Evolutionary conservation across 2,888 invertebrate species (phyloP), one percentile per base, ranked within the genome.

Genomic region (Eilema depressum): DNA sequence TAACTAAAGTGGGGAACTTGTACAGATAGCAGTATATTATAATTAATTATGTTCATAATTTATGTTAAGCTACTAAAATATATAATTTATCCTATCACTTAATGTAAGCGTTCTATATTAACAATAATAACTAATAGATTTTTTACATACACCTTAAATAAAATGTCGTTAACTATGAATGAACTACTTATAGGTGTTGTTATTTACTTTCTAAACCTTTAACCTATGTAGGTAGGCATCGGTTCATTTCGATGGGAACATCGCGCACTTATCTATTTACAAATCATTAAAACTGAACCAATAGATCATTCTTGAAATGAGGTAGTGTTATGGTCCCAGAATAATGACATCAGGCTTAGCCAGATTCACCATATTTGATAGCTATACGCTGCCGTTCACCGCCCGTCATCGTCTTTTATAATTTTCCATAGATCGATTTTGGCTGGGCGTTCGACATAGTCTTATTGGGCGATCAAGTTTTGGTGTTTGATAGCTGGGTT

Each of bases 401-500:
- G 17, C 12, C 59, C 28, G 14, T 59, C 59, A 59, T 59, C 59
- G 59, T 20, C 17, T 59, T 26, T 59, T 59, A 28, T 59, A 59
- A 59, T 59, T 59, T 28, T 59, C 59, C 14, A 69, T 62, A 8
- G 68, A 77, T 57, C 71, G 73, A 68, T 68, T 80, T 63, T 77
- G 67, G 73, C 75, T 79, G 37, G 70, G 74, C 47, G 69, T 77
- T 25, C 83, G 74, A 79, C 83, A 86, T 4, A 82, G 77, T 63
- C 83, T 79, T 4, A 85, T 23, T 14, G 80, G 76, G 5, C 85
- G 78, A 47, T 69, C 77, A 65, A 25, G 12, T 59, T 67, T 82
- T 66, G 62, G 59, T 59, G 66, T 37, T 12, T 26, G 66, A 26
- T 56, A n/a, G 23, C 7, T 37, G 37, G n/a, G 14, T 23, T 30